These are phyloP conservation scores for Cataglyphis albicans DNA, from an alignment of 2,888 invertebrate species.

Conservation along the genomic window DNA sequence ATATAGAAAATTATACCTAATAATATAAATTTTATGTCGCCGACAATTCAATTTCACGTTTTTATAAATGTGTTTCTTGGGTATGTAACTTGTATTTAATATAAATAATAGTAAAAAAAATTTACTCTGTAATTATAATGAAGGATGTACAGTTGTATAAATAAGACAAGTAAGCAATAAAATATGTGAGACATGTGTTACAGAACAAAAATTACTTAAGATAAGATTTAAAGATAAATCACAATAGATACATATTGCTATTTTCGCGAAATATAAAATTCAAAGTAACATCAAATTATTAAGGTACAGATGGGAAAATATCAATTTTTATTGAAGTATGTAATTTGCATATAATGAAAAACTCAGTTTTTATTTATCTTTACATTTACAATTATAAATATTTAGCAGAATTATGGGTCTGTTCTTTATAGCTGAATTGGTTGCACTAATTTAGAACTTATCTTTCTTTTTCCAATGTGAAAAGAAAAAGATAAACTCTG, in stretches of 20 bases:
- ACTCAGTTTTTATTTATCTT: neutral
- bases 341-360: neutral
- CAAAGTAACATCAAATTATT: neutral
- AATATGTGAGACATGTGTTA: neutral
- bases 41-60: neutral
- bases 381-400: neutral
- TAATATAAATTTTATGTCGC: neutral
- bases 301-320: neutral
- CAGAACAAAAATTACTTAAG: neutral
- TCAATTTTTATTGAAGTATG: neutral
- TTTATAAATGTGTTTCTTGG: neutral
- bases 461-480: too few species aligned
- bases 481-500: too few species aligned
- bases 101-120: neutral
- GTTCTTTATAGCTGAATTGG: too few species aligned
- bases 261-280: neutral
- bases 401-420: neutral
- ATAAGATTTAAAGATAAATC: slow-evolving; percentile 6
- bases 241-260: slow-evolving; percentile 1
- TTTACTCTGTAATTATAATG: neutral
- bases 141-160: slow-evolving; percentile 32
- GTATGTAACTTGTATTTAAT: slow-evolving; percentile 28
- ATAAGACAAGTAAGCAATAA: slow-evolving; percentile 22
- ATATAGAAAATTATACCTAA: slow-evolving; percentile 52
- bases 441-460: too few species aligned